Conservation (phyloP, 2,888 invertebrate species). For the Corythucha ciliata region DNA sequence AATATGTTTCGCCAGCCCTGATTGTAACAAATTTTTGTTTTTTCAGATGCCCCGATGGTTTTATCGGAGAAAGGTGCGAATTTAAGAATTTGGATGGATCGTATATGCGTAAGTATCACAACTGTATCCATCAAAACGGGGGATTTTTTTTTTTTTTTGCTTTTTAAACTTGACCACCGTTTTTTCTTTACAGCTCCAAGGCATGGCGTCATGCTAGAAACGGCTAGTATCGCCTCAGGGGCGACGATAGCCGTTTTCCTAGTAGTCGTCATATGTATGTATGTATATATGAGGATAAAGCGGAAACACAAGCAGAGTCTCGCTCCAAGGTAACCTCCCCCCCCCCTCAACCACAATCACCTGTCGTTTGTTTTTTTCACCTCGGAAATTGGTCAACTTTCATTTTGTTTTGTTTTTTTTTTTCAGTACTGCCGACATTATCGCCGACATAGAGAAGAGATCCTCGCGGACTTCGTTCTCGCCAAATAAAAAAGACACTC, state of each 20-base stretch:
- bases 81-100: conserved; percentile 94
- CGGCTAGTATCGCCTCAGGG: conserved; percentile 78
- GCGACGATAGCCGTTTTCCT: conserved; percentile 63
- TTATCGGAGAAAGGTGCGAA: conserved; percentile 90
- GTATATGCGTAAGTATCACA: conserved; percentile 63
- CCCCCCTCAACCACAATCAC: too few relatives aligned
- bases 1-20: too few relatives aligned
- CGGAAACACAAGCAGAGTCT: conserved; percentile 39
- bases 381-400: neutral
- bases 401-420: conserved; percentile 1
- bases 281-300: conserved; percentile 56
- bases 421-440: conserved; percentile 32
- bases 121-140: conserved; percentile 10
- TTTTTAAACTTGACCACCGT: too few relatives aligned
- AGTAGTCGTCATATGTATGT: conserved; percentile 57
- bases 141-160: conserved; percentile 26
- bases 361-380: neutral
- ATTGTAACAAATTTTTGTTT: conserved; percentile 28
- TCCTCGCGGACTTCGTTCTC: conserved; percentile 26
- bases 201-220: conserved; percentile 75
- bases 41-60: conserved; percentile 76
- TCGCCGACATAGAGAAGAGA: conserved; percentile 32
- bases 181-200: conserved; percentile 52
- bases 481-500: conserved; percentile 18
- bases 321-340: conserved; percentile 29